Base-by-base conservation (phyloP, 92 coral and sea anemone species). In the Parazoanthus darwini region DNA sequence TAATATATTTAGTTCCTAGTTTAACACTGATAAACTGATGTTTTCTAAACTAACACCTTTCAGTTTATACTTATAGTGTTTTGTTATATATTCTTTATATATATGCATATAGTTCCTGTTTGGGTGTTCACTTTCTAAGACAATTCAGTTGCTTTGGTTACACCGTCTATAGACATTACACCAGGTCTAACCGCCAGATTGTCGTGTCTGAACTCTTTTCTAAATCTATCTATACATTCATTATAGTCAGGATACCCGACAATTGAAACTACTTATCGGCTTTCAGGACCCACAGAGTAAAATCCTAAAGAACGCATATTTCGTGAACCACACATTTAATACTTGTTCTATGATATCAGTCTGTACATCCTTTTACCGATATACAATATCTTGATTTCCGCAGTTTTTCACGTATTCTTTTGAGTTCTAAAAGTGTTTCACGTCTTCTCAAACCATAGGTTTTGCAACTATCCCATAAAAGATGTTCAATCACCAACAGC, bases 391-490 rank as follows among this genome's bases (percentile, higher is more conserved):
- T 70, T 83, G 29, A 4, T 67, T 68, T 43, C 87, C 87, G 87
- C 66, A 22, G 39, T 68, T 83, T 83, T 84, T 84, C 87, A 84
- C 87, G 87, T 84, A 75, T 71, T 84, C 79, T 51, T 73, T 35
- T 71, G 2, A 84, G 65, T 36, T 71, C 46, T 8, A 84, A 70
- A 37, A 33, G 43, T 54, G 75, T 70, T 82, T 84, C 78, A 84
- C 87, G 77, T 71, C 66, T 48, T 70, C 35, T 36, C 48, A 82
- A 54, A 23, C 15, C 18, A 78, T 48, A 4, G 15, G 3, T 42
- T 38, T 44, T 37, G 13, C 20, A n/a, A 39, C 43, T 37, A 33
- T 76, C 48, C 25, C 48, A 20, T 39, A 37, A 76, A 76, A 4
- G 25, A 29, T 15, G 46, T 16, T 8, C 44, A 35, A 74, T 74